phyloP scores from a whole-genome alignment of 2,888 invertebrate genomes.

The Elmis aenea region DNA sequence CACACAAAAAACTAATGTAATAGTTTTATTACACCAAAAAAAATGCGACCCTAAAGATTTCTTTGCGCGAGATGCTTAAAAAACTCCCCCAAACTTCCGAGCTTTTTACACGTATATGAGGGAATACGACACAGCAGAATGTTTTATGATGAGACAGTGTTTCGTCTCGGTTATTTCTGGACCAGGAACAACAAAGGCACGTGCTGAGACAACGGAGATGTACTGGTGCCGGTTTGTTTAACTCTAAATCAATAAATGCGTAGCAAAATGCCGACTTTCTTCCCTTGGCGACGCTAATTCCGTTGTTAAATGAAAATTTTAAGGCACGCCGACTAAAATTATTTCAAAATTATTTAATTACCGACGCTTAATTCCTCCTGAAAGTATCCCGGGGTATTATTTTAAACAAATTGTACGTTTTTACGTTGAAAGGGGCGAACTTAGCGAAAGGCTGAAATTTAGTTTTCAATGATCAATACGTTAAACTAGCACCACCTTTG shows the following conservation, averaged over 20 bases:
- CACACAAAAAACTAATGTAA: slow-evolving; percentile 46
- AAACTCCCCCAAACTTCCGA: slow-evolving; percentile 18
- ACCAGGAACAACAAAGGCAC: slow-evolving; percentile 28
- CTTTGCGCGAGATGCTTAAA: slow-evolving; percentile 10
- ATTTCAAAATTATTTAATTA: no score
- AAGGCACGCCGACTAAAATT: background rate
- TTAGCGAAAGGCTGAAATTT: no score
- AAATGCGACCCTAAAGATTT: slow-evolving; percentile 17
- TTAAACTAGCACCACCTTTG: no score
- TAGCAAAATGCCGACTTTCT: slow-evolving; percentile 17
- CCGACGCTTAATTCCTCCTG: no score
- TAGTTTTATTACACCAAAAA: slow-evolving; percentile 45
- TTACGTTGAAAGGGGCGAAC: no score
- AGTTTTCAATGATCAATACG: no score
- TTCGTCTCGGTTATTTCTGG: slow-evolving; percentile 35
- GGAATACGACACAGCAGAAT: slow-evolving; percentile 28
- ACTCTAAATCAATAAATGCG: slow-evolving; percentile 33
- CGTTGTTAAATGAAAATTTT: background rate
- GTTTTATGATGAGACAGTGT: slow-evolving; percentile 32
- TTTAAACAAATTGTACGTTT: no score
- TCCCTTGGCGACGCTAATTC: slow-evolving; percentile 6
- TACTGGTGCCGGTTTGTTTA: slow-evolving; percentile 33
- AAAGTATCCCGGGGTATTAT: no score
- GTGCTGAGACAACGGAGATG: slow-evolving; percentile 29
- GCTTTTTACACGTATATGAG: slow-evolving; percentile 33